Base-by-base conservation (phyloP, 1,140 invertebrate genomes). In the Bombus pyrosoma region DNA sequence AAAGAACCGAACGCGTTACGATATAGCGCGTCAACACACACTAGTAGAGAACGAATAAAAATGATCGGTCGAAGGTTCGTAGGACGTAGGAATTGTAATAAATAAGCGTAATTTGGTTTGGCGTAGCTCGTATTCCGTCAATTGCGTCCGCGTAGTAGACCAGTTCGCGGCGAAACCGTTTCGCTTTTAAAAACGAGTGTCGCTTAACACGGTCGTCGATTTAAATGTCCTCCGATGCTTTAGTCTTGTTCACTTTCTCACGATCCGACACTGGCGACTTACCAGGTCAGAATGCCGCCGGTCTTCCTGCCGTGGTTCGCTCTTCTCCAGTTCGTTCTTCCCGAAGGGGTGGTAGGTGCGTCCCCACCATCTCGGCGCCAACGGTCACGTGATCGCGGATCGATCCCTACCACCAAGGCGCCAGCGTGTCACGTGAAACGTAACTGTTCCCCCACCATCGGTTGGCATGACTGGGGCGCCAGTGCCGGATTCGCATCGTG, bases 251-350 rank as follows among this genome's bases (percentile, higher is more conserved):
- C 86, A 86, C 90, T 86, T 47, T 83, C 71, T 88, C 87, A 93
- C 93, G 92, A 94, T 88, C 94, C 92, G 94, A 94, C 94, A 92
- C 94, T 94, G 94, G 92, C 90, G 91, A 92, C 94, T 93, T 94
- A 93, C 93, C 94, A 95, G 94, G 93, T 94, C 94, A 94, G 93
- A 95, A 95, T 95, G 93, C 93, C 89, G 75, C 41, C 64, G 72
- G 41, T 78, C 68, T 72, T 86, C 39, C 74, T 68, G 47, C 57
- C 72, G 75, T 32, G 25, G 53, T n/a, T 76, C 34, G 53, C 25
- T 76, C 74, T 39, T 59, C 72, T 47, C 81, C 75, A 53, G 47
- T 66, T 57, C 81, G 80, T 72, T 68, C 57, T 64, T 13, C 72
- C 78, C 80, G 87, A 83, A 87, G 89, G 68, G 73, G 74, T 80